These are phyloP conservation scores for Oreochromis niloticus DNA, from an alignment of 2,113 vertebrate species.

Conservation along the genomic window DNA sequence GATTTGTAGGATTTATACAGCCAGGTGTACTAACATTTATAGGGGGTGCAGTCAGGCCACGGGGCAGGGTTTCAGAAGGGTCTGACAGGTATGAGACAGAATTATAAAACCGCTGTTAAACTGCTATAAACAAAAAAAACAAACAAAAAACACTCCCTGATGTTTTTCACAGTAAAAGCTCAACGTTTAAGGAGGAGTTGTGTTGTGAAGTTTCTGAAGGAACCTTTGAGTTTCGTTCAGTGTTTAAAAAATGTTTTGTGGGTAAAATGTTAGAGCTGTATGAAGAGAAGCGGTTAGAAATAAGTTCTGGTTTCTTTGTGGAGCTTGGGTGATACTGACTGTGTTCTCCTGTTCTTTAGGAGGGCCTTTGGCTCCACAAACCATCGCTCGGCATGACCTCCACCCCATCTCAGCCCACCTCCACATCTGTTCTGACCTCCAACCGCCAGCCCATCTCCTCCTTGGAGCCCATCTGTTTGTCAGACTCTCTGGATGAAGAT, in stretches of 20 bases:
- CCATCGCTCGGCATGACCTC: slow-evolving; percentile 25
- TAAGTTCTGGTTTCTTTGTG: not conserved
- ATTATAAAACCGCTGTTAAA: not conserved
- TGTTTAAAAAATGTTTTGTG: not conserved
- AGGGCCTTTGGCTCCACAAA: slow-evolving; percentile 63
- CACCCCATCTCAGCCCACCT: slow-evolving; percentile 2
- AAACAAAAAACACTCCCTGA: accelerated
- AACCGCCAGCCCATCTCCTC: slow-evolving; percentile 52
- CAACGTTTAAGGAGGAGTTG: not conserved
- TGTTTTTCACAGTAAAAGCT: not conserved
- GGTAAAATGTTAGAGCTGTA: not conserved
- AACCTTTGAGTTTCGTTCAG: not conserved
- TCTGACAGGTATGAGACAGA: not conserved
- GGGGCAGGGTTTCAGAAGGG: not conserved
- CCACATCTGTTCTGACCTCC: not conserved
- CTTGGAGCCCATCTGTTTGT: slow-evolving; percentile 90
- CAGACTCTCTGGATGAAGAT: slow-evolving; percentile 93
- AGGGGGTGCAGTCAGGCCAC: not conserved
- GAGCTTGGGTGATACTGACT: not conserved
- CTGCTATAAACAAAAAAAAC: not conserved
- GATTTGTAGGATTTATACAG: not conserved
- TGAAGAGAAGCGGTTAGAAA: not conserved
- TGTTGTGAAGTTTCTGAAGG: not conserved
- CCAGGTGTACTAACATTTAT: not conserved
- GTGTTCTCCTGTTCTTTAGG: slow-evolving; percentile 38